These are phyloP conservation scores for Tipula helvola DNA, from an alignment of 2,888 invertebrate species.

Conservation along the genomic window DNA sequence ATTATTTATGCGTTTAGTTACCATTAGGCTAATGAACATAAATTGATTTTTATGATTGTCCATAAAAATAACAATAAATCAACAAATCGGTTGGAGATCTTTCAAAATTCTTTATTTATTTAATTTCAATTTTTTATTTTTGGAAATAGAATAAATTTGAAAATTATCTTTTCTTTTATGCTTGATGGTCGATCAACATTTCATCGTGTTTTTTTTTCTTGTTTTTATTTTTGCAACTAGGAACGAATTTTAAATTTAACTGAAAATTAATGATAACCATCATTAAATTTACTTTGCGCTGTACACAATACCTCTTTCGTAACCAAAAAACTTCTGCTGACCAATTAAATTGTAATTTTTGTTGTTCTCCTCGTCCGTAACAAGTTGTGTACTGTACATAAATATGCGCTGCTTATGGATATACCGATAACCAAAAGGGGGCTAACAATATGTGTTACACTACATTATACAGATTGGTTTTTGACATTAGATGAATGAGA, in stretches of 20 bases:
- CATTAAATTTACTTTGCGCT: neutral
- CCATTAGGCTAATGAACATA: neutral
- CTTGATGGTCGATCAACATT: neutral
- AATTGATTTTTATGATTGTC: conserved; percentile 4
- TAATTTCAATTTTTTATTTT: neutral
- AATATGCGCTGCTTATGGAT: neutral
- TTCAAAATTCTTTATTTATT: neutral
- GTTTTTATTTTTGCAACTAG: neutral
- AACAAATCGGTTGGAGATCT: neutral
- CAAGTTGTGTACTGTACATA: neutral
- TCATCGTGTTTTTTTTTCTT: neutral
- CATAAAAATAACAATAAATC: conserved; percentile 4
- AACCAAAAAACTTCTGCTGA: neutral
- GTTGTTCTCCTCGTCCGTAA: neutral
- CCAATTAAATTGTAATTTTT: neutral
- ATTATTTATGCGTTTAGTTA: neutral
- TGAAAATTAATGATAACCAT: neutral
- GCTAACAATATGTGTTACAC: neutral
- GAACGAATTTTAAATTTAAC: neutral
- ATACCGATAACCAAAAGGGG: neutral
- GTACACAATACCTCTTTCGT: neutral
- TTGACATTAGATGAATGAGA: conserved; percentile 4
- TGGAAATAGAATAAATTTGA: neutral
- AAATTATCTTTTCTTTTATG: neutral
- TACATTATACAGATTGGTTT: neutral